Conservation (phyloP, 1,140 invertebrate species). For the Drosophila bocqueti region DNA sequence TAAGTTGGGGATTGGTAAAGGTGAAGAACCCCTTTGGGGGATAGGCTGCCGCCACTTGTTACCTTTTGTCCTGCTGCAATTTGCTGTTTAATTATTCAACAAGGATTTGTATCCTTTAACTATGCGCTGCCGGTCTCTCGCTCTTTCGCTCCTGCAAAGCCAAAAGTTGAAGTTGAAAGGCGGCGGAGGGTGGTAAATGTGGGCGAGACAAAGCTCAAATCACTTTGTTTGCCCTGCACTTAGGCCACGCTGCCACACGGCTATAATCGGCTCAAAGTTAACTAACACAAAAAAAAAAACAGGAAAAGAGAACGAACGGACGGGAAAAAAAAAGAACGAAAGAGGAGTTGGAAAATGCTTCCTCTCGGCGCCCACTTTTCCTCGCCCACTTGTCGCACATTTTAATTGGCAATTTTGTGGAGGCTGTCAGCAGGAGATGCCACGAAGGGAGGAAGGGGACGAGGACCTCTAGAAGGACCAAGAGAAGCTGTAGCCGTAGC, state of each 20-base stretch:
- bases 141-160: conserved; percentile 21
- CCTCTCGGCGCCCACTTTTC: conserved; percentile 28
- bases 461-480: conserved; percentile 13
- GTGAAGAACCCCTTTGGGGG: conserved; percentile 34
- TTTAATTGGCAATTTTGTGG: conserved; percentile 80
- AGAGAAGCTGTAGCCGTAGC: conserved; percentile 25
- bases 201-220: conserved; percentile 49
- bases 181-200: conserved; percentile 23
- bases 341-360: conserved; percentile 29
- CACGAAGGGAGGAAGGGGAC: neutral
- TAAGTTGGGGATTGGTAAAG: conserved; percentile 34
- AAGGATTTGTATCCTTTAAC: conserved; percentile 58
- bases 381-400: conserved; percentile 66
- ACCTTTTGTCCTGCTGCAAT: conserved; percentile 65
- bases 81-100: conserved; percentile 71
- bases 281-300: conserved; percentile 51
- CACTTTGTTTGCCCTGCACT: conserved; percentile 71
- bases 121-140: conserved; percentile 29
- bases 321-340: conserved; percentile 7
- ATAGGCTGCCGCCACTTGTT: conserved; percentile 31
- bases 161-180: conserved; percentile 49
- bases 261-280: conserved; percentile 78
- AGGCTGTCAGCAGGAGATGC: conserved; percentile 61
- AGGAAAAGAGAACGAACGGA: conserved; percentile 6
- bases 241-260: conserved; percentile 59